phyloP scores from a whole-genome alignment of 2,113 vertebrate genomes.

The Leptobrachium leishanense region DNA sequence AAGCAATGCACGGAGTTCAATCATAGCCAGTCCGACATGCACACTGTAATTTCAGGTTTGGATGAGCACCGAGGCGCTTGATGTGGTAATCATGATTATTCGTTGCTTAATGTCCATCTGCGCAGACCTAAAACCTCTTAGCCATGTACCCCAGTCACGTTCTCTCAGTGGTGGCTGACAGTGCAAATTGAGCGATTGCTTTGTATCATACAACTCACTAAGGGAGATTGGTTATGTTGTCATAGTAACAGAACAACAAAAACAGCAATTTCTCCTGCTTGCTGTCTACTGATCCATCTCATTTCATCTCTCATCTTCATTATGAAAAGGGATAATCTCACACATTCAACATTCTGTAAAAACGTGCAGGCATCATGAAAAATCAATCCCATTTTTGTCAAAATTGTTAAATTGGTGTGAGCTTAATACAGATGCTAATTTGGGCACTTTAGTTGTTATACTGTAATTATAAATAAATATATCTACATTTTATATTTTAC shows the following conservation, averaged over 20 bases:
- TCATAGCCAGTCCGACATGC: too few relatives aligned
- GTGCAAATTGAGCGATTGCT: not conserved
- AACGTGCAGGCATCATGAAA: not conserved
- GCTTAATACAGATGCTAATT: too few relatives aligned
- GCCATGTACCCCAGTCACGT: not conserved
- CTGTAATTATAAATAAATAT: too few relatives aligned
- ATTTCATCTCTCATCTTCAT: not conserved
- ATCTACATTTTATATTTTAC: too few relatives aligned
- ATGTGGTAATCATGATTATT: not conserved
- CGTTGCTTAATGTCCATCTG: not conserved
- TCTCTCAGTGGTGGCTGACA: not conserved
- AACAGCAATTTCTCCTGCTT: slow-evolving; percentile 4
- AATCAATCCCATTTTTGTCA: not conserved
- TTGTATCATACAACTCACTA: not conserved
- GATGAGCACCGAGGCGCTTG: not conserved
- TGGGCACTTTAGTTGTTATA: too few relatives aligned
- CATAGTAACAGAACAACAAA: not conserved
- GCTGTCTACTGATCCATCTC: slow-evolving; percentile 6
- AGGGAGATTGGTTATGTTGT: not conserved
- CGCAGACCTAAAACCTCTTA: not conserved
- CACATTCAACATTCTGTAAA: not conserved
- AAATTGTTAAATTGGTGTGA: too few relatives aligned
- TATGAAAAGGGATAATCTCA: not conserved
- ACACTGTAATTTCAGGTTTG: too few relatives aligned
- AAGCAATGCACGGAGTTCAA: too few relatives aligned